Conservation (phyloP, 1,140 invertebrate genomes). For the Pseudomyrmex concolor region DNA sequence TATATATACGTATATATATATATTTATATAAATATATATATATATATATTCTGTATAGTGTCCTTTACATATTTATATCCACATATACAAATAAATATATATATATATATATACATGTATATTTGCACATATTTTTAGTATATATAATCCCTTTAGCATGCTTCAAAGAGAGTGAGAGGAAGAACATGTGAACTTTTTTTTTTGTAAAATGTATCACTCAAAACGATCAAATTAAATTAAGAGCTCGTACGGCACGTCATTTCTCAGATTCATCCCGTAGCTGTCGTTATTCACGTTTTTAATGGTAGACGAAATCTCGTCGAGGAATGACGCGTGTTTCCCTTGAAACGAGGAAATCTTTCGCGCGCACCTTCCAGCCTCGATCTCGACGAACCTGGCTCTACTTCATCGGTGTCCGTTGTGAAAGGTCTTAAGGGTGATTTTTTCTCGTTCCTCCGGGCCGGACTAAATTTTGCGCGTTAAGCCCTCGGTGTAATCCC, state of each 20-base stretch:
- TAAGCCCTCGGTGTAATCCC: conserved; percentile 85
- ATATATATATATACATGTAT: background rate
- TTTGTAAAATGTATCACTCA: no score
- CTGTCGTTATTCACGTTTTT: no score
- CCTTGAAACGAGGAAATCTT: background rate
- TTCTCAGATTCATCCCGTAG: no score
- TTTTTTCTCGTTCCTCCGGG: conserved; percentile 79
- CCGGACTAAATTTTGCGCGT: conserved; percentile 84
- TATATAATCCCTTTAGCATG: no score
- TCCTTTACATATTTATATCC: background rate
- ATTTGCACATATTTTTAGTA: background rate
- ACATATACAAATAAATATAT: background rate
- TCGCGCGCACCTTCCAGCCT: background rate
- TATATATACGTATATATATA: conserved; percentile 21
- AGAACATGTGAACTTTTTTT: no score
- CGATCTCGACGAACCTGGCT: conserved; percentile 27
- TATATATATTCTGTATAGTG: conserved; percentile 1
- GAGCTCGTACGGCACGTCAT: no score
- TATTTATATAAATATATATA: conserved; percentile 48
- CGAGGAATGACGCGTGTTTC: background rate
- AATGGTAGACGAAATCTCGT: no score
- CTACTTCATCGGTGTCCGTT: conserved; percentile 29
- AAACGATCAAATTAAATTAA: no score
- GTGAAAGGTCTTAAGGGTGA: conserved; percentile 78
- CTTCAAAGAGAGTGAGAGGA: no score